Percentiles rank a stretch among this genome's conserved stretches.
Conservation (phyloP, 2,113 vertebrate genomes). For the Melospiza melodia region DNA sequence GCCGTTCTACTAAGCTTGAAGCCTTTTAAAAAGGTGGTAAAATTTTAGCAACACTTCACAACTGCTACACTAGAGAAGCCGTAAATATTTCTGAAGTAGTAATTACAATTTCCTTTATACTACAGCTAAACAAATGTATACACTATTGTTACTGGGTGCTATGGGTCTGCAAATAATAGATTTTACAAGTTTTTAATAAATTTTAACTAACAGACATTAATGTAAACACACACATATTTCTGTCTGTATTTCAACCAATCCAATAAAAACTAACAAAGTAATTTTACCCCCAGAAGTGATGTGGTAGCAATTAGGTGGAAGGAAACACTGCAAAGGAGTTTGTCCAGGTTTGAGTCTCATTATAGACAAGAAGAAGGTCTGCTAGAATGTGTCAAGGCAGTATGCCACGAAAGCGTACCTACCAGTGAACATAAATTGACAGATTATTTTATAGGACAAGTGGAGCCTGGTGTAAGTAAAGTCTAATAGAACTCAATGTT, state of each 20-base stretch:
- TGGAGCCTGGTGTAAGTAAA: constrained; percentile 5
- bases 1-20: not conserved
- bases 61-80: not conserved
- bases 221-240: not conserved
- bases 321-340: not conserved
- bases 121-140: not conserved
- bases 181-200: not conserved
- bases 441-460: not conserved
- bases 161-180: not conserved
- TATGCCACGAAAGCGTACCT: not conserved
- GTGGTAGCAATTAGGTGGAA: not conserved
- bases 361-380: not conserved
- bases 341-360: not conserved
- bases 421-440: not conserved
- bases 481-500: constrained; percentile 25
- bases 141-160: not conserved
- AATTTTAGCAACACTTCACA: not conserved
- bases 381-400: not conserved
- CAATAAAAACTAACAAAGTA: not conserved
- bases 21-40: not conserved
- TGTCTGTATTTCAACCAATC: not conserved
- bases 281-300: not conserved
- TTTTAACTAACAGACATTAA: not conserved
- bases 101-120: not conserved
- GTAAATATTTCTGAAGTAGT: not conserved